Evolutionary conservation across 2,888 invertebrate genomes (phyloP), one percentile per base, ranked within the genome.

Genomic region (Parnassius mnemosyne): DNA sequence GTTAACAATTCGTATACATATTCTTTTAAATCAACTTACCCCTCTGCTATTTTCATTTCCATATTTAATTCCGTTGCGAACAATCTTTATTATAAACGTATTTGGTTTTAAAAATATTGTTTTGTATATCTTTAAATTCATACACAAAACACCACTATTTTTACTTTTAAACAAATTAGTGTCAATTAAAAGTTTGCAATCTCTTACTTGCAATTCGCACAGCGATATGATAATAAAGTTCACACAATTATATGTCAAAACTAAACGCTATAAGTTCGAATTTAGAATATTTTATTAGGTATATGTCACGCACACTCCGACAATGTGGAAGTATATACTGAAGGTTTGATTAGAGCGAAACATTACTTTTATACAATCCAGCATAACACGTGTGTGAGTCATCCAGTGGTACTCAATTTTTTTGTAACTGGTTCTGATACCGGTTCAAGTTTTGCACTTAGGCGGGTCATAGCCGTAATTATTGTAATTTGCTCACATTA

Each of bases 391-490:
- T 53, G 12, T 16, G 41, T 56, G 57, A 47, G 47, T 47, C 62
- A 57, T 53, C 13, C 47, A 43, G 54, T 54, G 49, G 60, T 16
- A n/a, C 12, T 57, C 49, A 49, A 46, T 12, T 62, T 62, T 54
- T 61, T 47, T 57, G 13, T 53, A 61, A 62, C 62, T 53, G 57
- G 62, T 61, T 62, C 49, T 50, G n/a, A 10, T 5, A 53, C 12
- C 12, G 44, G 1, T 7, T 41, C 16, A 46, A 52, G 44, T 25
- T 61, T n/a, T 12, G 16, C 9, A 20, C 11, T 55, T 55, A 41
- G 51, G 55, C 55, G 60, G 11, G 43, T 55, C n/a, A 41, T 11
- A 42, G 34, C 34, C 34, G 7, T 34, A 34, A 1, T 34, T 7
- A 34, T 34, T 34, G 7, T 34, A 34, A 34, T 34, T 34, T 7